These are phyloP conservation scores for Elachura formosa DNA, from an alignment of 2,113 vertebrate genomes.

Conservation along the genomic window DNA sequence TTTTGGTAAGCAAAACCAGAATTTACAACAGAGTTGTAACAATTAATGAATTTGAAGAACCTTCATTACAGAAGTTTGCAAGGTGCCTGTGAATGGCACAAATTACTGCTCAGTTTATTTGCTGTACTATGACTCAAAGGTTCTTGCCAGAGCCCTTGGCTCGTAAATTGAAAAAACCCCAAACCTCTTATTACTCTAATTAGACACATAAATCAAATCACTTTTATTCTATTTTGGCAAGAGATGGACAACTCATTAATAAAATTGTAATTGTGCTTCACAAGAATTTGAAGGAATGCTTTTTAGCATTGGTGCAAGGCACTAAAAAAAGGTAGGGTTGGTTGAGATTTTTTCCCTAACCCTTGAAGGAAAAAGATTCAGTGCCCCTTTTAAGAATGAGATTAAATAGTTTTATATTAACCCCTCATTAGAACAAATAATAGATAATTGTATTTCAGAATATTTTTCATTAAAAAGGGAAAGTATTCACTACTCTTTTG, in stretches of 20 bases:
- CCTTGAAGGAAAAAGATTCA: not conserved
- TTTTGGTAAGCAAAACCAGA: not conserved
- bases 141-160: not conserved
- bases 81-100: not conserved
- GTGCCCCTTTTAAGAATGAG: not conserved
- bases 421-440: not conserved
- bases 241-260: not conserved
- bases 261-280: not conserved
- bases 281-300: not conserved
- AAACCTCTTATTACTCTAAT: constrained; percentile 17
- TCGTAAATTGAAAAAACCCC: not conserved
- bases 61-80: not conserved
- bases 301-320: not conserved
- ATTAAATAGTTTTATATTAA: not conserved
- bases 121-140: not conserved
- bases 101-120: constrained; percentile 11
- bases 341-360: not conserved
- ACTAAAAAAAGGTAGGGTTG: not conserved
- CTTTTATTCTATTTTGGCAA: constrained; percentile 13
- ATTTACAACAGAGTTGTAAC: not conserved
- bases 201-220: constrained; percentile 22
- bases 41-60: not conserved
- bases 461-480: not conserved
- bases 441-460: not conserved
- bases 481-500: not conserved